Percentiles rank a stretch among this genome's conserved stretches.
Evolutionary conservation across 37 sponge, comb jelly and placozoan genomes (phyloP).

Genomic region (Hexactinellida sp.): DNA sequence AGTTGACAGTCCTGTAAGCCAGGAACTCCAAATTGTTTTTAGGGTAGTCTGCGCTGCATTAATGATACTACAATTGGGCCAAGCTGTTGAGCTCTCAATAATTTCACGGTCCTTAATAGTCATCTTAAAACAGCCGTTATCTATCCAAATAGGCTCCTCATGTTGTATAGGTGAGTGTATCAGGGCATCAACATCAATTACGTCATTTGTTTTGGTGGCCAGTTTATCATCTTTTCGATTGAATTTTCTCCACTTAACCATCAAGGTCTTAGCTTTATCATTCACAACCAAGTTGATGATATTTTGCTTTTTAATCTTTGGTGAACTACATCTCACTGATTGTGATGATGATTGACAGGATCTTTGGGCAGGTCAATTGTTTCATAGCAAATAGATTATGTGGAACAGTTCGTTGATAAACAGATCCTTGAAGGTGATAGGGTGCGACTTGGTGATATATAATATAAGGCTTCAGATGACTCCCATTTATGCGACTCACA

Average conservation of each 20-base stretch:
- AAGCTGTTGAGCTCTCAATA: neutral
- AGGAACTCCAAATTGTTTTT: neutral
- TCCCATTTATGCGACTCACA: neutral
- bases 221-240: too few relatives aligned
- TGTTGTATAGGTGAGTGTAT: too few relatives aligned
- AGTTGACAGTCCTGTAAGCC: neutral
- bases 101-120: neutral
- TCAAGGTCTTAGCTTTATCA: too few relatives aligned
- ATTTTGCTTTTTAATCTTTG: neutral
- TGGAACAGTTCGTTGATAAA: neutral
- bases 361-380: neutral
- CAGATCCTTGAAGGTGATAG: neutral
- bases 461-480: neutral
- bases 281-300: neutral
- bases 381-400: neutral
- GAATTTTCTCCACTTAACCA: too few relatives aligned
- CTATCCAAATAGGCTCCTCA: neutral
- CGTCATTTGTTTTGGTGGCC: too few relatives aligned
- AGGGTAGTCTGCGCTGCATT: conserved; percentile 18
- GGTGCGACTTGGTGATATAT: neutral
- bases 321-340: neutral
- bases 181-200: too few relatives aligned
- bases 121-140: neutral
- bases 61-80: neutral
- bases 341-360: neutral